phyloP scores from a whole-genome alignment of 2,113 vertebrate genomes.

The Laterallus jamaicensis region DNA sequence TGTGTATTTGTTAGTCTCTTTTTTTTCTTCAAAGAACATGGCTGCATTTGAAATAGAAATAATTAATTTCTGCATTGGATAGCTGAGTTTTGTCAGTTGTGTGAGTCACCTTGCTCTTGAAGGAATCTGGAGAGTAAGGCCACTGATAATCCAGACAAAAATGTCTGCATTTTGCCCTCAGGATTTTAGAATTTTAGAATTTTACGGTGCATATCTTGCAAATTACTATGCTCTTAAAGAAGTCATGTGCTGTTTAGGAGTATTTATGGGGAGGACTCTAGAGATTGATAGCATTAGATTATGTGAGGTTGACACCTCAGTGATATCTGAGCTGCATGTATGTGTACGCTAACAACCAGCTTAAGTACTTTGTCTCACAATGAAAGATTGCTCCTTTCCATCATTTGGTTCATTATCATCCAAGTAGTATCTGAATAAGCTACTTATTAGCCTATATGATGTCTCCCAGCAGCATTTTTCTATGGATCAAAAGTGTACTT shows the following conservation, averaged over 20 bases:
- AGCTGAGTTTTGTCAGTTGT: background rate
- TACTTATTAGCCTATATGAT: background rate
- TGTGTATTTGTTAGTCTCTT: fast-evolving
- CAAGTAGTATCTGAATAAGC: background rate
- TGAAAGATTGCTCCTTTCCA: background rate
- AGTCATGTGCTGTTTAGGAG: background rate
- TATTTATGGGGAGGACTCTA: background rate
- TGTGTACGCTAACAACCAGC: background rate
- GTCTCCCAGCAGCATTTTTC: background rate
- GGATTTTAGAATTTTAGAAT: background rate
- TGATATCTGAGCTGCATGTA: background rate
- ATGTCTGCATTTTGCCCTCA: background rate
- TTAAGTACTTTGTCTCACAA: background rate
- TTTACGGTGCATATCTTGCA: background rate
- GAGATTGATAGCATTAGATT: background rate
- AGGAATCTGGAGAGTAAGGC: background rate
- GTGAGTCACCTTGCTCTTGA: background rate
- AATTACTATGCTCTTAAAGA: background rate
- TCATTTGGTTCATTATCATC: background rate
- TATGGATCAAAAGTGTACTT: background rate
- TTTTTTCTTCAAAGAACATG: background rate
- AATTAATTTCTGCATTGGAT: background rate
- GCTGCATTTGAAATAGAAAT: background rate
- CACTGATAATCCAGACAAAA: background rate
- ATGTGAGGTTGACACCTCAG: background rate